Percentiles rank a stretch among this genome's conserved stretches.
These are phyloP conservation scores for Callimorpha dominula DNA, from an alignment of 2,888 invertebrate genomes.

Conservation along the genomic window DNA sequence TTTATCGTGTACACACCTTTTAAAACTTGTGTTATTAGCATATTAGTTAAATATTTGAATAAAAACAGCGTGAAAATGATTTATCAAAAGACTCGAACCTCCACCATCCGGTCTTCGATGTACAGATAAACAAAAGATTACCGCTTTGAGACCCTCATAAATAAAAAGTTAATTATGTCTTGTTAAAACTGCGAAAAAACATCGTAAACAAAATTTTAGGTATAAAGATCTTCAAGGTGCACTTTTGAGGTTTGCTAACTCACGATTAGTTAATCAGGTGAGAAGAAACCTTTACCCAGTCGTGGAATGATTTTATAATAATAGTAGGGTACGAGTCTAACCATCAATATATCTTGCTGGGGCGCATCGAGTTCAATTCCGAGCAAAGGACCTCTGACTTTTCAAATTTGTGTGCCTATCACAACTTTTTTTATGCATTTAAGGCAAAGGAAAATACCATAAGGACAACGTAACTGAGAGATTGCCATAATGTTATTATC, in stretches of 20 bases:
- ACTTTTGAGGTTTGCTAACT: neutral
- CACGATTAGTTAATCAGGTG: neutral
- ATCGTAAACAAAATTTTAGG: neutral
- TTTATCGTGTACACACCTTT: neutral
- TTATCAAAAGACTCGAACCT: conserved; percentile 7
- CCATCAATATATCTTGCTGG: neutral
- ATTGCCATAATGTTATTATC: neutral
- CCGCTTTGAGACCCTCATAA: neutral
- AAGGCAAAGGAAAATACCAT: neutral
- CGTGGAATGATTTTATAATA: neutral
- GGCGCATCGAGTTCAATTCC: neutral
- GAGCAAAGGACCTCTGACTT: no score
- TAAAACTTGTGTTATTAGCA: neutral
- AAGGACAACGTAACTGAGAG: neutral
- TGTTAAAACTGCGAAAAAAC: neutral
- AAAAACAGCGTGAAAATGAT: conserved; percentile 19
- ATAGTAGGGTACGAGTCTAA: neutral
- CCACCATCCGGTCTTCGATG: conserved; percentile 11
- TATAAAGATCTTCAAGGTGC: neutral
- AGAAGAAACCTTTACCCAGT: no score
- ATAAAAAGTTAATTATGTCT: conserved; percentile 1
- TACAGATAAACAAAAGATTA: conserved; percentile 7
- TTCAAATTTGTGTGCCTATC: neutral
- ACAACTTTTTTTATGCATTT: neutral
- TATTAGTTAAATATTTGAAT: conserved; percentile 2